phyloP scores from a whole-genome alignment of 2,797 vertebrate genomes.

The Chromis chromis region DNA sequence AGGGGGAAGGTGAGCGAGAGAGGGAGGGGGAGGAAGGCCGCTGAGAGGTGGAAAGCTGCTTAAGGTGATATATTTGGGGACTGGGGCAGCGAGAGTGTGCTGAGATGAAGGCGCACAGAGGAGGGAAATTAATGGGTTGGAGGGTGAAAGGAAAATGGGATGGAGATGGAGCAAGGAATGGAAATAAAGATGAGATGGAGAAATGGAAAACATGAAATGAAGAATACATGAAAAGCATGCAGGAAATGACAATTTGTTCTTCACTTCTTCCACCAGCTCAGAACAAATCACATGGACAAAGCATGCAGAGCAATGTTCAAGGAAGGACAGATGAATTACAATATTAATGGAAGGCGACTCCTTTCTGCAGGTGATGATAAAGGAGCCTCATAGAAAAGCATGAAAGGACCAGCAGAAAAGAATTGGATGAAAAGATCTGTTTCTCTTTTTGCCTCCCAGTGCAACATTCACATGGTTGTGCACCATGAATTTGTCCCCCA shows the following conservation, averaged over 20 bases:
- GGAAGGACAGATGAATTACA: background rate
- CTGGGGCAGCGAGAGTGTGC: constrained; percentile 8
- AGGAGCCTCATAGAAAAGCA: background rate
- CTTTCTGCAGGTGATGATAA: background rate
- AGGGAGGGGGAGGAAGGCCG: constrained; percentile 50
- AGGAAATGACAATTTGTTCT: constrained; percentile 58
- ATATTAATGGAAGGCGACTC: background rate
- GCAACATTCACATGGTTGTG: too few species aligned
- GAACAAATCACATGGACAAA: constrained; percentile 20
- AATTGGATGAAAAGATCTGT: too few species aligned
- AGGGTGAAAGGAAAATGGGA: background rate
- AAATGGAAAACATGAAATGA: constrained; percentile 67
- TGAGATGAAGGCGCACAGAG: constrained; percentile 30
- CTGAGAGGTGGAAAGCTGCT: constrained; percentile 46
- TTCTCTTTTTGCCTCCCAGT: too few species aligned
- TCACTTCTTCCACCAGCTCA: constrained; percentile 42
- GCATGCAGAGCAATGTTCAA: background rate
- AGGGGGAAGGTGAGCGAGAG: constrained; percentile 67
- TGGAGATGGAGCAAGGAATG: background rate
- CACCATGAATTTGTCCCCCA: too few species aligned
- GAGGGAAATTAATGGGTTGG: background rate
- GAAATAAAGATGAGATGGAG: background rate
- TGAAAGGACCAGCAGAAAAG: background rate
- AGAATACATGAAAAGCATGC: constrained; percentile 61
- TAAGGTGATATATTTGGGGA: constrained; percentile 59